These are phyloP conservation scores for Onychostoma macrolepis DNA, from an alignment of 2,113 vertebrate genomes.

Conservation along the genomic window DNA sequence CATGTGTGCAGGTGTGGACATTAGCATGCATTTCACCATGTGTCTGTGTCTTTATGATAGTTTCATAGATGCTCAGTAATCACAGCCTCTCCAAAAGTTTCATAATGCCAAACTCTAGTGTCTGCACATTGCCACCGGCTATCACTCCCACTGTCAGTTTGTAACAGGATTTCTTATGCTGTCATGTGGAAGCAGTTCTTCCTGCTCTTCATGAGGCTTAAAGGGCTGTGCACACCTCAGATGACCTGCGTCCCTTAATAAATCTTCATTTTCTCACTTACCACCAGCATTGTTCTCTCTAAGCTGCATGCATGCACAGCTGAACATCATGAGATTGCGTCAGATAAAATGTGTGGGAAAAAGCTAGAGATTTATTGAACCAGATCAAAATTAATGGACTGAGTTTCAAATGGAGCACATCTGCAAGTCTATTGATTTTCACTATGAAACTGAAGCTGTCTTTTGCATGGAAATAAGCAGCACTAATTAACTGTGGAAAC, in stretches of 20 bases:
- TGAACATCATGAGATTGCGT: not conserved
- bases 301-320: not conserved
- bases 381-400: not conserved
- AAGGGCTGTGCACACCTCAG: not conserved
- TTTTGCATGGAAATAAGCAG: not conserved
- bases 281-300: not conserved
- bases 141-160: not conserved
- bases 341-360: not conserved
- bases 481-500: not conserved
- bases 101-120: not conserved
- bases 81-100: not conserved
- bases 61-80: not conserved
- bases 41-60: not conserved
- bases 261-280: not conserved
- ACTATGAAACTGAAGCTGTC: not conserved
- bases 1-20: not conserved
- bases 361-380: constrained; percentile 22
- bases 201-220: not conserved
- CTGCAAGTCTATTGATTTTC: constrained; percentile 21
- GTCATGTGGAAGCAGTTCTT: not conserved
- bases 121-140: not conserved
- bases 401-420: not conserved
- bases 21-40: not conserved
- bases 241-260: not conserved
- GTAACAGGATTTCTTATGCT: not conserved